phyloP scores from a whole-genome alignment of 2,888 invertebrate genomes.

The Sicus ferrugineus region DNA sequence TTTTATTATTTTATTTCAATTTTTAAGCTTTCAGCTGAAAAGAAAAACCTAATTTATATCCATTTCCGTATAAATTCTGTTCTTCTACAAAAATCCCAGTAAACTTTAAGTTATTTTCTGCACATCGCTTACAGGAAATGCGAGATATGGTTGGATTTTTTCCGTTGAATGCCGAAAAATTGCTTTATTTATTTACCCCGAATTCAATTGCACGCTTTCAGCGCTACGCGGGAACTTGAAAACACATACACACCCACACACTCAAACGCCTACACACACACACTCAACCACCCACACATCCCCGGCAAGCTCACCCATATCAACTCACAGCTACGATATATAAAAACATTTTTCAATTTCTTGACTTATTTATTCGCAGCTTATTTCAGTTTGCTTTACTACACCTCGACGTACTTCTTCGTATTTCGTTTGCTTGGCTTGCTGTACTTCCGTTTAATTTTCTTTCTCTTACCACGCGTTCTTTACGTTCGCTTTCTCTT shows the following conservation, averaged over 20 bases:
- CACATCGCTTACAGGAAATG: too few relatives aligned
- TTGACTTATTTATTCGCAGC: neutral
- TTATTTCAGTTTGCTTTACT: constrained; percentile 3
- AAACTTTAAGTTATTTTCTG: too few relatives aligned
- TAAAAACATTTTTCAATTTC: constrained; percentile 2
- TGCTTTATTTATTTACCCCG: constrained; percentile 1
- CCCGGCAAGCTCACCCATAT: constrained; percentile 36
- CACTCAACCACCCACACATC: neutral
- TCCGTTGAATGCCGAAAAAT: too few relatives aligned
- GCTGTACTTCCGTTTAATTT: too few relatives aligned
- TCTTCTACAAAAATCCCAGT: too few relatives aligned
- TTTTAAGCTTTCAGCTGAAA: too few relatives aligned
- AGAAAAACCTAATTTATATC: too few relatives aligned
- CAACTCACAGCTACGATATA: neutral
- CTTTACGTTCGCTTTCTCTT: neutral
- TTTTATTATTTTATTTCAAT: too few relatives aligned
- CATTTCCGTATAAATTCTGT: too few relatives aligned
- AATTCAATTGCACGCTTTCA: neutral
- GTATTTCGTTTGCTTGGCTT: too few relatives aligned
- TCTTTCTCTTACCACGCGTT: neutral
- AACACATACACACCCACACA: constrained; percentile 3
- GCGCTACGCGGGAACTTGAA: constrained; percentile 24
- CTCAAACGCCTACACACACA: constrained; percentile 29
- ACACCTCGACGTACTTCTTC: constrained; percentile 22
- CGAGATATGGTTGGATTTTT: too few relatives aligned